Percentiles rank a stretch among this genome's conserved stretches.
Conservation (phyloP, 2,113 vertebrate genomes). For the Cephalopterus ornatus region DNA sequence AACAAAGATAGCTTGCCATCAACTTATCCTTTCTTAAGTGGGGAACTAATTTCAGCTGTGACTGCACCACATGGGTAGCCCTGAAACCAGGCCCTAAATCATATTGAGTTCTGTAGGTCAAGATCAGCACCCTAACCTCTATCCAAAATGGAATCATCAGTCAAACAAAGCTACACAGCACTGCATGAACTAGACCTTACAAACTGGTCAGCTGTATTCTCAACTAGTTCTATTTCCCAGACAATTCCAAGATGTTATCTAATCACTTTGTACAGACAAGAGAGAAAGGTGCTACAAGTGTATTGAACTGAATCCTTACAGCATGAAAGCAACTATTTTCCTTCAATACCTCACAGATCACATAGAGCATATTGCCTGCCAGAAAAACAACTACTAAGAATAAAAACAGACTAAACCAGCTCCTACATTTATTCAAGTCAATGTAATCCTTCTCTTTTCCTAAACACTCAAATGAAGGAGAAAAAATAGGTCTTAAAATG, state of each 20-base stretch:
- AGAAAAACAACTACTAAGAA: background rate
- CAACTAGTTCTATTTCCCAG: background rate
- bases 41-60: background rate
- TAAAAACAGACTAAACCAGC: background rate
- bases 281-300: background rate
- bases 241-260: background rate
- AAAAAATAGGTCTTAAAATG: background rate
- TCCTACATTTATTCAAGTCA: background rate
- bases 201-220: background rate
- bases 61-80: background rate
- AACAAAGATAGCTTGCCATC: background rate
- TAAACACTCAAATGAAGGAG: background rate
- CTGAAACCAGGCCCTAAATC: background rate
- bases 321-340: background rate
- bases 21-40: background rate
- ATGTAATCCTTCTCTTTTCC: background rate
- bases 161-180: background rate
- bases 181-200: background rate
- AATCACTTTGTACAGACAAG: background rate
- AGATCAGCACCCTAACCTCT: background rate
- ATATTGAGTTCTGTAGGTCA: background rate
- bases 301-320: background rate
- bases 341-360: background rate
- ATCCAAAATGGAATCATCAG: background rate
- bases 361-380: background rate